Percentiles rank a stretch among this genome's conserved stretches.
Evolutionary conservation across 2,888 invertebrate species (phyloP).

Genomic region (Limnephilus lunatus): DNA sequence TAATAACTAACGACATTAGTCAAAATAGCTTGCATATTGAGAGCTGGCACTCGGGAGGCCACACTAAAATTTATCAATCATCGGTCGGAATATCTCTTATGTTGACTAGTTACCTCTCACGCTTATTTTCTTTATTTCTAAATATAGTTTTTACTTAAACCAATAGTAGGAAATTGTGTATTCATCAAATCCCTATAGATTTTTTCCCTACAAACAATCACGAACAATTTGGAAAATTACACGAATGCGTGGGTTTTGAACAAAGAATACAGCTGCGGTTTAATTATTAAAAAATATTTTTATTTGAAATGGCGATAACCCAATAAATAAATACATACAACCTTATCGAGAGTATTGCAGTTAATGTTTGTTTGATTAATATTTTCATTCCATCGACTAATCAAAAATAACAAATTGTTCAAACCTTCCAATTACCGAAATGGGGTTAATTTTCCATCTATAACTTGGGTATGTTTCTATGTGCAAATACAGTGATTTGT

Average conservation of each 20-base stretch:
- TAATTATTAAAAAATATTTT: not conserved
- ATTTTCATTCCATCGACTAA: not conserved
- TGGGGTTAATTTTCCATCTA: not conserved
- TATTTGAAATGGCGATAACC: not conserved
- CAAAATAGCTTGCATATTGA: no score
- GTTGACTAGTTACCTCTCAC: not conserved
- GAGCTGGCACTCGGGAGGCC: no score
- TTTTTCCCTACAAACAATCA: not conserved
- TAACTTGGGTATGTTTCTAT: not conserved
- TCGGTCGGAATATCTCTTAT: not conserved
- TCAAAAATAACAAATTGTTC: slow-evolving; percentile 4
- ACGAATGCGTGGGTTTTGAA: not conserved
- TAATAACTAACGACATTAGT: no score
- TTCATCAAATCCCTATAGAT: no score
- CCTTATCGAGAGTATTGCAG: not conserved
- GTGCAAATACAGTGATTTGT: no score
- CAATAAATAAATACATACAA: not conserved
- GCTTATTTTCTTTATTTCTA: not conserved
- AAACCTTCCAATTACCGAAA: not conserved
- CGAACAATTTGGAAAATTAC: not conserved
- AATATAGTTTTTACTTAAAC: not conserved
- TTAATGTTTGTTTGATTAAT: slow-evolving; percentile 5
- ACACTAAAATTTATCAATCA: no score
- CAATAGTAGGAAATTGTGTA: no score
- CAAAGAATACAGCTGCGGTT: not conserved